Conservation (phyloP, 2,113 vertebrate genomes). For the Cyphomyrus plagiostoma region DNA sequence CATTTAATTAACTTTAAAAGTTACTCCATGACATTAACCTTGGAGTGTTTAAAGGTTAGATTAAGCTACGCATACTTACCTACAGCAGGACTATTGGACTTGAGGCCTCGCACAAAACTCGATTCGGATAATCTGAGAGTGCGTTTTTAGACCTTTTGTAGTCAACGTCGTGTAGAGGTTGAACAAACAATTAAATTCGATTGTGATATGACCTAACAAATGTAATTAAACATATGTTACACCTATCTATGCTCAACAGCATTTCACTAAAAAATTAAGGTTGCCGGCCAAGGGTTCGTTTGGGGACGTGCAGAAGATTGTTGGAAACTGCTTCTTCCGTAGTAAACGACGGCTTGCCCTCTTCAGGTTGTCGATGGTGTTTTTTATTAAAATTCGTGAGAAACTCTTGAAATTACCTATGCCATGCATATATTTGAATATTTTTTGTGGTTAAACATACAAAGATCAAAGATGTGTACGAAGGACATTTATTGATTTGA, state of each 20-base stretch:
- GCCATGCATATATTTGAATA: background rate
- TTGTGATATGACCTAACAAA: background rate
- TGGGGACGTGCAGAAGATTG: background rate
- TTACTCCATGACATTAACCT: background rate
- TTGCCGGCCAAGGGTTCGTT: background rate
- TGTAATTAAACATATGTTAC: background rate
- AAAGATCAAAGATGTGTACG: background rate
- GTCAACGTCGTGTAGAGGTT: background rate
- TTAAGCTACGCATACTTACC: background rate
- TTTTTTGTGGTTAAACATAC: background rate
- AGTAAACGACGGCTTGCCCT: background rate
- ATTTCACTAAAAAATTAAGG: background rate
- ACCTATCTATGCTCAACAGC: background rate
- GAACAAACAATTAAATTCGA: background rate
- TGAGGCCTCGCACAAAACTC: background rate
- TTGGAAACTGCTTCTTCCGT: background rate
- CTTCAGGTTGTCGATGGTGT: background rate
- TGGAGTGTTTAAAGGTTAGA: background rate
- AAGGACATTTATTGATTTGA: background rate
- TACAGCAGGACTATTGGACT: background rate
- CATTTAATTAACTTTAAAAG: too few species aligned
- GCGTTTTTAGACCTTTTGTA: background rate
- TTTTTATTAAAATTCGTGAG: background rate
- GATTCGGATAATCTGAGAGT: background rate
- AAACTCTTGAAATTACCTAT: background rate